Conservation (phyloP, 2,888 invertebrate genomes). For the Idaea aversata region DNA sequence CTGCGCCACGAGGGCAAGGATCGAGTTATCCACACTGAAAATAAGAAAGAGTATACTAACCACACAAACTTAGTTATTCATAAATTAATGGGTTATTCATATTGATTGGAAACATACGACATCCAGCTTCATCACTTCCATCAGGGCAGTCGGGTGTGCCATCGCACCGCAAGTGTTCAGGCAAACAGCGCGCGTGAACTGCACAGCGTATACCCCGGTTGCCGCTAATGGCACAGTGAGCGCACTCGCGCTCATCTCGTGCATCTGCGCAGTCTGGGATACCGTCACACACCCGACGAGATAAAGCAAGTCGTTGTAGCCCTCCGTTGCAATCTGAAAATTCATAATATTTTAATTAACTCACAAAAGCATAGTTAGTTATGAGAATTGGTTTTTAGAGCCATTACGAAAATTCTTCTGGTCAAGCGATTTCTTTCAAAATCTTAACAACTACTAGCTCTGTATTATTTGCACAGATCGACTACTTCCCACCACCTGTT, state of each 20-base stretch:
- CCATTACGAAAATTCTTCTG: no score
- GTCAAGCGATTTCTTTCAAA: no score
- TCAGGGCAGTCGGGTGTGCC: constrained; percentile 92
- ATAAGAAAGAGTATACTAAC: neutral
- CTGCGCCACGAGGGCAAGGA: constrained; percentile 83
- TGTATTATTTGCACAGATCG: neutral
- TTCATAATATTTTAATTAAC: neutral
- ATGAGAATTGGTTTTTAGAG: no score
- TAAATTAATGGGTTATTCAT: neutral
- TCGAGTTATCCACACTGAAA: constrained; percentile 87
- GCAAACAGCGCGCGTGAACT: constrained; percentile 87
- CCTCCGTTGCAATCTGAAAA: constrained; percentile 85
- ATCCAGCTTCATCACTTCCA: constrained; percentile 92
- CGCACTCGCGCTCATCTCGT: constrained; percentile 89
- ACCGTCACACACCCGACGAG: constrained; percentile 91
- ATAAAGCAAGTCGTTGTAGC: constrained; percentile 86
- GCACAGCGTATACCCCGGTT: constrained; percentile 86
- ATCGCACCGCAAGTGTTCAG: constrained; percentile 86
- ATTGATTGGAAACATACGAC: constrained; percentile 82
- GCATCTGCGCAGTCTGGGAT: constrained; percentile 92
- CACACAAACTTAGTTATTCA: neutral
- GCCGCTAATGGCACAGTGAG: constrained; percentile 87
- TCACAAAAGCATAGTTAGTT: no score
- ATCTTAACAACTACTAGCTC: no score
- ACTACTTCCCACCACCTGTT: neutral